These are phyloP conservation scores for Pao palembangensis DNA, from an alignment of 2,113 vertebrate species.

Conservation along the genomic window DNA sequence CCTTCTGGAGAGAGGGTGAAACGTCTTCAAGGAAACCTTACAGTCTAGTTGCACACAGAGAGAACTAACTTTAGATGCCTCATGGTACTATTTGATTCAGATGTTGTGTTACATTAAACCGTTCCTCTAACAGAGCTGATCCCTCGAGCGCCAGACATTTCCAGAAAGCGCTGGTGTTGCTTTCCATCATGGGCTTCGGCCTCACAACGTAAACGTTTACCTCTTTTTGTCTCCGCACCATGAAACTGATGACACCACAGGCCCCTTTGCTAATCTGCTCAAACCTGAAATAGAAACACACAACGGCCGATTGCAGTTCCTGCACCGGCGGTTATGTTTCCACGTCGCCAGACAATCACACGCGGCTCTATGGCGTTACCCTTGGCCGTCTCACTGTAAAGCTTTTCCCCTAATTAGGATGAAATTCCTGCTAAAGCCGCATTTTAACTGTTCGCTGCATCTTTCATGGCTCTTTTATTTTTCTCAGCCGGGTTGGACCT, in stretches of 20 bases:
- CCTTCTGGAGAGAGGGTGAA: too few species aligned
- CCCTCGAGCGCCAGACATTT: not conserved
- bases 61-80: too few species aligned
- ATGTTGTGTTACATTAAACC: too few species aligned
- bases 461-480: constrained; percentile 25
- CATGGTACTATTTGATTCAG: too few species aligned
- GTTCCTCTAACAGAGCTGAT: not conserved
- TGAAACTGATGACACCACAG: constrained; percentile 44
- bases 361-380: not conserved
- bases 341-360: constrained; percentile 8
- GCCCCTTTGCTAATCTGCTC: constrained; percentile 38
- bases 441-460: constrained; percentile 13
- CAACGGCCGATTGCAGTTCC: constrained; percentile 14
- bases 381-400: constrained; percentile 6
- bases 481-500: constrained; percentile 23
- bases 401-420: constrained; percentile 28
- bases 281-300: constrained; percentile 38
- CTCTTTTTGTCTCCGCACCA: constrained; percentile 11
- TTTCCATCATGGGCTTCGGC: too few species aligned
- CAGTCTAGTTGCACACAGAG: too few species aligned
- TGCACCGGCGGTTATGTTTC: constrained; percentile 6
- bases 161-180: not conserved
- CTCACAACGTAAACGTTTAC: too few species aligned
- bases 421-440: constrained; percentile 16
- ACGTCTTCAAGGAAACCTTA: too few species aligned